Base-by-base conservation (phyloP, 2,888 invertebrate genomes). In the Polylopha cassiicola region DNA sequence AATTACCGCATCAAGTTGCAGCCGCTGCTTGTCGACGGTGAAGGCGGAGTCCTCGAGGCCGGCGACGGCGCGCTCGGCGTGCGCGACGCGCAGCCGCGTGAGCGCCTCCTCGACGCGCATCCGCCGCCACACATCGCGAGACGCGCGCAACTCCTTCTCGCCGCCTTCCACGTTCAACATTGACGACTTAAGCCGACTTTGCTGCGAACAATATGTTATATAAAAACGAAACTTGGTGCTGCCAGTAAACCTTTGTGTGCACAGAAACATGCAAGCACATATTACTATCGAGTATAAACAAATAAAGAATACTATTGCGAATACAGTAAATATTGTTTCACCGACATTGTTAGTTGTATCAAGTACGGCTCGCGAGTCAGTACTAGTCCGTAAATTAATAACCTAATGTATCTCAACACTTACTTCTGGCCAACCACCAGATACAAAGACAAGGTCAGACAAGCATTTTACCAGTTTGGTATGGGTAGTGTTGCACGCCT, bases 1-100 rank as follows among this genome's bases (percentile, higher is more conserved):
- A 68, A 78, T 81, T 59, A 92, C 92, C 51, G 90, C 89, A 55
- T 92, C 90, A 5, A 94, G 81, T 57, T 91, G 89, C 32, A 92
- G 69, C 16, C 90, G 87, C 58, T 92, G 91, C 63, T 89, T 90
- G 53, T 92, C 90, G 37, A 93, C 71, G 46, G 87, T 87, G 64
- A 88, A 92, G 7, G 91, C 89, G 51, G 87, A 81, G 55, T 89
- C 87, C 29, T 89, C 89, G 47, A 92, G 88, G 37, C 88, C 88
- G 1, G 86, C 79, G 29, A 91, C 81, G 3, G 90, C 88, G 32
- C 89, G 88, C 43, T 90, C 87, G 16, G 91, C 87, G 59, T 93
- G 91, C 31, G 87, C 87, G 4, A 91, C 89, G 14, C 89, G 87
- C 59, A 95, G 87, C 42, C 89, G 82, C 51, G 92, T 58, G 37